Evolutionary conservation across 2,113 vertebrate species (phyloP), one percentile per base, ranked within the genome.

Genomic region (Odontophorus gujanensis): DNA sequence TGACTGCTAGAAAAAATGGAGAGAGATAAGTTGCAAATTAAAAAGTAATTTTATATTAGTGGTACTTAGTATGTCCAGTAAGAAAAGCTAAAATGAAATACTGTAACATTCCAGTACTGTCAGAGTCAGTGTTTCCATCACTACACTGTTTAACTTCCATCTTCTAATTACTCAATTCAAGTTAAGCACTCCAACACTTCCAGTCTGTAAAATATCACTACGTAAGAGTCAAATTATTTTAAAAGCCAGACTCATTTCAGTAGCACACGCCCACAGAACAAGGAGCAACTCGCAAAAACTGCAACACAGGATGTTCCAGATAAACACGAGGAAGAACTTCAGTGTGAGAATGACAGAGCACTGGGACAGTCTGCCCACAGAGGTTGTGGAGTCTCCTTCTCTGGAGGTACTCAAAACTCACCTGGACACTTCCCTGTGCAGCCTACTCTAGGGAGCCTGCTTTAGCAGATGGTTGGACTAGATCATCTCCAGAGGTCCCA

Each of bases 1-100:
- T 85, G 90, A 86, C 84, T 91, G 87, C 88, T 93, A 94, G 69
- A 92, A 90, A 90, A 95, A 88, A 86, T 87, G 58, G 25, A 88
- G 77, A 96, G 65, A 96, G 87, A 96, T 95, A 95, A 97, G 48
- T 16, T 92, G 90, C 86, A 92, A 96, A 95, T 96, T 96, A 96
- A 96, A 94, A 92, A 50, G 78, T 75, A 96, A 95, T 87, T 95
- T 89, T 91, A 90, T 85, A 67, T 92, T 88, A 80, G 73, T 59
- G 7, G 69, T 85, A 79, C 88, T 91, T 95, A 95, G 47, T 93
- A 92, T 18, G 30, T 71, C 32, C 47, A 95, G 79, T n/a, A 91
- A 75, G 59, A 89, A 73, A 81, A 75, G 53, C 81, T 67, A 74
- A 81, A 94, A 81, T 55, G 0, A 93, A 95, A 92, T 89, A 90